Evolutionary conservation across 2,888 invertebrate genomes (phyloP), one percentile per base, ranked within the genome.

Genomic region (Steinernema hermaphroditum): DNA sequence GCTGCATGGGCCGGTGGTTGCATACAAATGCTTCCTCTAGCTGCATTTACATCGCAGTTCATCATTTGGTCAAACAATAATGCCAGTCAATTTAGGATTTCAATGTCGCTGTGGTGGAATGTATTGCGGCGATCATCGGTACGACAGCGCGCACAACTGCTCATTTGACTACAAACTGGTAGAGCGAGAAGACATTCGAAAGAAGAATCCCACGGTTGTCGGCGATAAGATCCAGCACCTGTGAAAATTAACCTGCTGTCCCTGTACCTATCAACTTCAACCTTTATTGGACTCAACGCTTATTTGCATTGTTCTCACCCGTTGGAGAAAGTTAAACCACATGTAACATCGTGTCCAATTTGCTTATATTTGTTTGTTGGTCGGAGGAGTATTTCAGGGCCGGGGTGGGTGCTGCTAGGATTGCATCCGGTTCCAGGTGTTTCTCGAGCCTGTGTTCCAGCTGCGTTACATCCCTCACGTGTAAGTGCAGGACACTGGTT

Each of bases 61-160:
- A n/a, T n/a, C n/a, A n/a, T n/a, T n/a, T n/a, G n/a, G n/a, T n/a
- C n/a, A n/a, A n/a, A n/a, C n/a, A n/a, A n/a, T n/a, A n/a, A n/a
- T n/a, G n/a, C n/a, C n/a, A n/a, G n/a, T 37, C n/a, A 16, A 89
- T 89, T 8, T 89, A 97, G 97, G 97, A 89, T 97, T 97, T 90
- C 93, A 94, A 90, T 97, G 97, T 90, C 93, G 97, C 88, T 97
- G 97, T 90, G 96, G 96, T 84, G 96, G 96, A 84, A 91, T 96
- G 85, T 97, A 92, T 90, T 97, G 97, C 91, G 93, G 94, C 88
- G 92, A 94, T 89, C 97, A 97, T 90, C 93, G 97, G 90, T 97
- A 97, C 92, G 96, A 96, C 89, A 96, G 96, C 91, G 95, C 96
- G 91, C 97, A 97, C 91, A 92, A 94, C 88, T 97, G 97, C 91